Evolutionary conservation across 2,888 invertebrate species (phyloP), one percentile per base, ranked within the genome.

Genomic region (Germaria angustata): DNA sequence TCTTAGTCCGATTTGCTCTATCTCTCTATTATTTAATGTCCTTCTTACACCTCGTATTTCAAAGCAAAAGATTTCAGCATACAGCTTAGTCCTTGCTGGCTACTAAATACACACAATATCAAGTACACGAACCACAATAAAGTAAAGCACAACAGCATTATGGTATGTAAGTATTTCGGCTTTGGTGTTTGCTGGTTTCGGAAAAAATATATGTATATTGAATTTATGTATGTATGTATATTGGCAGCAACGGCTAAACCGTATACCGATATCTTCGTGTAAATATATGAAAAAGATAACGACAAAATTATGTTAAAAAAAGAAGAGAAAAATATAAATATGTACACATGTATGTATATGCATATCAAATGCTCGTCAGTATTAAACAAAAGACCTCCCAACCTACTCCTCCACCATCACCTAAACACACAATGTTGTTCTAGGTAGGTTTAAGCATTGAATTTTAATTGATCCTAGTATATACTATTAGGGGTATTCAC

Each of bases 11-110:
- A 34, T 69, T 68, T 41, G 9, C 15, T 55, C 7, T 8, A 20
- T 24, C 13, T 24, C n/a, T 20, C 41, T 55, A 20, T 24, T 15
- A 34, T 28, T 17, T 20, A 69, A 46, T 28, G 63, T 49, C 72
- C 69, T 75, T 36, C 65, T 59, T 11, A 41, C 34, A 72, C 36
- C 11, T 53, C 36, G 11, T 51, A 17, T 32, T 39, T 9, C 7
- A 61, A 53, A 68, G 15, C 44, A 55, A 49, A 71, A 83, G 85
- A 85, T 84, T 85, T 89, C 88, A 88, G 89, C 90, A 89, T 90
- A 90, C 90, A 88, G 90, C 88, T 90, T 89, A 90, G 90, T 90
- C 90, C 88, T 90, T 90, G 90, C 87, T 89, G 88, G 46, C 71
- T 75, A 20, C 85, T 85, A 86, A 85, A 15, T n/a, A 41, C 17